These are phyloP conservation scores for Paramormyrops hopkinsi DNA, from an alignment of 2,797 vertebrate genomes.

Conservation along the genomic window DNA sequence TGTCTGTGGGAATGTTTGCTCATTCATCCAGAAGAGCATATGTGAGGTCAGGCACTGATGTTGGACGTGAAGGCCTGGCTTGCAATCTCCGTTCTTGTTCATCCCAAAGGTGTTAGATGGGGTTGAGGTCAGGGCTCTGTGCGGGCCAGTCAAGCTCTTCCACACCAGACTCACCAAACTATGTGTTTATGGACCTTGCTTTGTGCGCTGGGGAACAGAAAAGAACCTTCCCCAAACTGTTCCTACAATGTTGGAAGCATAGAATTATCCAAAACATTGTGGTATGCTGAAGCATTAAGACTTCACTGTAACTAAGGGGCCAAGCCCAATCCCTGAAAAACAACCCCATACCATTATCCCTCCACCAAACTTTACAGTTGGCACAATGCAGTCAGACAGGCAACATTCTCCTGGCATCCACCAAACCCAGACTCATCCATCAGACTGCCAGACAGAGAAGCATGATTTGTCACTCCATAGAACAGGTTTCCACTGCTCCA, in stretches of 20 bases:
- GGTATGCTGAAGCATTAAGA: not conserved
- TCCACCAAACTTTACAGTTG: not conserved
- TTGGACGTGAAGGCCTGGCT: not conserved
- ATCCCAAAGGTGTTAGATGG: not conserved
- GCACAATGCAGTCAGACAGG: not conserved
- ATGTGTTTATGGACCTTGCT: not conserved
- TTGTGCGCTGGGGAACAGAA: not conserved
- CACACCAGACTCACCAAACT: not conserved
- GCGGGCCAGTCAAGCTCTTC: not conserved
- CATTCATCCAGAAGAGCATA: not conserved
- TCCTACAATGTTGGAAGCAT: not conserved
- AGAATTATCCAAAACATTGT: not conserved
- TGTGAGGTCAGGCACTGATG: not conserved
- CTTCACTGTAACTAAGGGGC: not conserved
- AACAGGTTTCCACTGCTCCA: not conserved
- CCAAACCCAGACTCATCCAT: not conserved
- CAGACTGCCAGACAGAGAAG: not conserved
- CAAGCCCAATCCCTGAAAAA: not conserved
- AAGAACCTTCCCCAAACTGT: not conserved
- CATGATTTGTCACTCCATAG: not conserved
- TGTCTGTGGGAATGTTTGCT: not conserved
- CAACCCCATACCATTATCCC: not conserved
- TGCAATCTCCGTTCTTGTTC: not conserved
- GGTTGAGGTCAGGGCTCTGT: not conserved
- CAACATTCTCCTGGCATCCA: not conserved